Conservation (phyloP, 1,140 invertebrate species). For the Zaprionus inermis region DNA sequence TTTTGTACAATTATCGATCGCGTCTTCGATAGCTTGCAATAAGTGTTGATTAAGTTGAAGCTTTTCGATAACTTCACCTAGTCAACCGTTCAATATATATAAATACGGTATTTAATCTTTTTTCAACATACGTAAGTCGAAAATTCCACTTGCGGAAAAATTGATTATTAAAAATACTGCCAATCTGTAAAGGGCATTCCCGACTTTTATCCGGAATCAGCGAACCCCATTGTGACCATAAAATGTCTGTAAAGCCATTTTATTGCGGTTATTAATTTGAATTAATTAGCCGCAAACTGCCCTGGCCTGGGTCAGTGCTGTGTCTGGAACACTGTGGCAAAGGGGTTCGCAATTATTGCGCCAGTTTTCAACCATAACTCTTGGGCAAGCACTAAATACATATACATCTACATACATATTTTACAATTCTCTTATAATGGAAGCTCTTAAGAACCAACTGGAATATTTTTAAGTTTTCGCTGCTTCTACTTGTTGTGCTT, state of each 20-base stretch:
- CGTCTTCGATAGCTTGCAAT: not conserved
- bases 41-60: not conserved
- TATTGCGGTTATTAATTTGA: conserved; percentile 57
- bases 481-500: conserved; percentile 3
- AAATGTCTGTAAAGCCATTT: conserved; percentile 42
- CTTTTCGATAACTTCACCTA: too few species aligned
- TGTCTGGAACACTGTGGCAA: not conserved
- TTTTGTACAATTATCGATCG: not conserved
- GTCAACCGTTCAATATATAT: too few species aligned
- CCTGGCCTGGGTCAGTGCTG: not conserved
- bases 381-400: not conserved
- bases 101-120: too few species aligned
- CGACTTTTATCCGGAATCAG: conserved; percentile 22
- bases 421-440: not conserved
- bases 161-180: conserved; percentile 31
- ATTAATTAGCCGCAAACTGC: conserved; percentile 52
- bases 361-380: not conserved
- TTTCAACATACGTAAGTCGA: too few species aligned
- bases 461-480: conserved; percentile 8
- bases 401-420: not conserved
- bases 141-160: not conserved
- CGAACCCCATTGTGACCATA: conserved; percentile 48
- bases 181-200: not conserved
- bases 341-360: conserved; percentile 11
- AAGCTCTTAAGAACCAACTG: not conserved